Base-by-base conservation (phyloP, 2,113 vertebrate genomes). In the Gobiocypris rarus region DNA sequence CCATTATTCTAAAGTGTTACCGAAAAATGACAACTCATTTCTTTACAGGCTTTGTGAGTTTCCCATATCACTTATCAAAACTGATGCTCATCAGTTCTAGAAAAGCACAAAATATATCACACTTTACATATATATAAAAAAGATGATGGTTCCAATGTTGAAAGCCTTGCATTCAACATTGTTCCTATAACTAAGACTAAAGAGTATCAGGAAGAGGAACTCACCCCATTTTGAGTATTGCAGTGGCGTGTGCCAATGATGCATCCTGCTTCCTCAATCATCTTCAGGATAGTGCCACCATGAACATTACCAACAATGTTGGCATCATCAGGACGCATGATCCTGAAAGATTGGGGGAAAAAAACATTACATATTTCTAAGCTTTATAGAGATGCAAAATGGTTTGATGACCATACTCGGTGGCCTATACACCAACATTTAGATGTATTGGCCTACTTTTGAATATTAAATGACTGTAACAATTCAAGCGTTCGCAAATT, bases 221-320 rank as follows among this genome's bases (percentile, higher is more conserved):
- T 81, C 88, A 98, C 98, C 93, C 94, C 95, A 0, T 90, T 89
- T 90, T 95, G 95, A 26, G 93, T 95, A 89, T 99, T 99, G 90
- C 98, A 99, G 90, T 99, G 97, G 3, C 97, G 95, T 0, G 97
- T 98, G 86, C 97, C 94, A 54, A 98, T 96, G 88, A 99, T 97
- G 90, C 95, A 95, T 3, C 98, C 98, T 0, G 98, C 98, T 86
- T 99, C 98, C 92, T 99, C 98, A 0, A 99, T 98, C 97, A 99
- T 98, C 93, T 97, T 98, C 88, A 99, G 93, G 90, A 99, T 96
- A 80, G 93, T 97, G 17, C 97, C 98, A 0, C 98, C 98, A 0
- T 99, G 98, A 43, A 98, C 96, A 0, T 97, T 98, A 3, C 97
- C 97, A 0, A 95, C 95, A 0, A 98, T 88, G 2, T 99, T 99